Base-by-base conservation (phyloP, 2,113 vertebrate genomes). In the Microtus montanus region DNA sequence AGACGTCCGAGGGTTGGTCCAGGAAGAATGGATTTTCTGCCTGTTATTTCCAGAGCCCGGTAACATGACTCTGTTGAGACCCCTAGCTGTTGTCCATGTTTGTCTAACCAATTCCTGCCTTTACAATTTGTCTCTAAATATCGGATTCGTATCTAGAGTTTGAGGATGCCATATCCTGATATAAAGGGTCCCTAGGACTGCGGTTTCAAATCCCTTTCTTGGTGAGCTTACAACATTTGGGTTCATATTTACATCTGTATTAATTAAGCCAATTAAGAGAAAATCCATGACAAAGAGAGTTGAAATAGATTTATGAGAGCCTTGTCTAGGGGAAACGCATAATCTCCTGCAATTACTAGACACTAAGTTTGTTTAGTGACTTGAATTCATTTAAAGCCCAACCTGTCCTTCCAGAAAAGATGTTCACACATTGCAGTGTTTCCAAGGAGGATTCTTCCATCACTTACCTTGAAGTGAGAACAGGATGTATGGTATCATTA, bases 221-320 rank as follows among this genome's bases (percentile, higher is more conserved):
- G 22, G 28, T 84, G 49, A 78, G 73, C 87, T 12, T 89, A 89
- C 20, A 58, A 89, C 66, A 93, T 38, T 68, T 74, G 20, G 38
- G 35, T 66, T 87, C 74, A 68, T 82, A 85, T 80, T 82, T 91
- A 41, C 66, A 26, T 68, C 26, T 82, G 41, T 92, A 35, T 93
- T 96, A 70, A 95, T 83, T 94, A 95, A 89, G 19, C 54, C 58
- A 94, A 58, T 86, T 89, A 83, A 96, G 24, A 70, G 12, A 33
- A 74, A 90, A 75, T 5, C 44, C 44, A 44, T 44, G 13, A 75
- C 73, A 92, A 94, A 88, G n/a, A 78, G 58, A 86, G 44, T 70
- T 82, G 44, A n/a, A 87, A 96, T 95, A 96, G 4, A 7, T 70
- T 63, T 90, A 13, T 78, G 70, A 95, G 54, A 95, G 30, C 8